These are phyloP conservation scores for Tetraneura akinire DNA, from an alignment of 1,140 invertebrate species.

Conservation along the genomic window DNA sequence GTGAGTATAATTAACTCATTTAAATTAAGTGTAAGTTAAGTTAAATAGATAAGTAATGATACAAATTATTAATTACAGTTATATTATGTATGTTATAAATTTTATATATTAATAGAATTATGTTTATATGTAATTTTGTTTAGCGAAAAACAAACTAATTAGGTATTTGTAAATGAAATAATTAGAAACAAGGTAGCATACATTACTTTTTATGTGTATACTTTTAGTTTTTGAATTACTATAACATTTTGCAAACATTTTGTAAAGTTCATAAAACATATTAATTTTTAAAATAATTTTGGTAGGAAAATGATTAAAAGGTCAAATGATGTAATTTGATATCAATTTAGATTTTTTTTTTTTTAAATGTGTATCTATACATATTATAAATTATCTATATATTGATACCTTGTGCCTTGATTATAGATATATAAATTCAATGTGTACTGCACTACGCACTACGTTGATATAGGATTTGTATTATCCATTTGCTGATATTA, in stretches of 20 bases:
- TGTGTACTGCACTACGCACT: too few relatives aligned
- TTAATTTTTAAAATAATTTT: background rate
- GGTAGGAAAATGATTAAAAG: background rate
- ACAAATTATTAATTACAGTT: background rate
- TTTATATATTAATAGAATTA: too few relatives aligned
- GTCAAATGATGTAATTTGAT: background rate
- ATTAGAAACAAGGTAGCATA: too few relatives aligned
- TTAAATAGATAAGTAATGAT: background rate
- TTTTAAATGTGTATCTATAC: too few relatives aligned
- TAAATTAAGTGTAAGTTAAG: too few relatives aligned
- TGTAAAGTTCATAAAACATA: background rate
- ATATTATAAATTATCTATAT: background rate
- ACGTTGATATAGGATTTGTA: background rate
- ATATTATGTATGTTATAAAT: background rate
- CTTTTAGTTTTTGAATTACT: background rate
- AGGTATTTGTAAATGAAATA: too few relatives aligned
- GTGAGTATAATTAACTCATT: background rate
- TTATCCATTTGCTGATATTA: background rate
- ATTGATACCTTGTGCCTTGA: background rate
- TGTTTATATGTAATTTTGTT: too few relatives aligned
- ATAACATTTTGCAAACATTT: background rate
- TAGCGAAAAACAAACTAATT: too few relatives aligned
- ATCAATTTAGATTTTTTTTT: background rate
- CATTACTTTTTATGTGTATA: too few relatives aligned
- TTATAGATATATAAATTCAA: background rate